Percentiles rank a stretch among this genome's conserved stretches.
Evolutionary conservation across 1,140 invertebrate genomes (phyloP).

Genomic region (Hyphantria cunea): DNA sequence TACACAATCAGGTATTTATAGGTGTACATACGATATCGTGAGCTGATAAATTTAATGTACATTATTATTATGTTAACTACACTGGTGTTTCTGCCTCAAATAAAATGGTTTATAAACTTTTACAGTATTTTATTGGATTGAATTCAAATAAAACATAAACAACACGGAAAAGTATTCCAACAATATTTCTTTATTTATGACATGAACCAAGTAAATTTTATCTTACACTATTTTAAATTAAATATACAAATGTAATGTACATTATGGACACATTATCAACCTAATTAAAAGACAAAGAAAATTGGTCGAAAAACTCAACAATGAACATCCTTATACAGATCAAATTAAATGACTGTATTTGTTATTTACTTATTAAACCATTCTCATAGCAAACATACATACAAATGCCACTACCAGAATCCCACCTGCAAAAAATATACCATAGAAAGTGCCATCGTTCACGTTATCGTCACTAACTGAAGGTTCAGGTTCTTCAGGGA

Average conservation of each 20-base stretch:
- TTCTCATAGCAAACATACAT: conserved; percentile 56
- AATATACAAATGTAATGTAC: no score
- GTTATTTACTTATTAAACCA: conserved; percentile 33
- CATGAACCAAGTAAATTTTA: no score
- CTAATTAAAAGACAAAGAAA: neutral
- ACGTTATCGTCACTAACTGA: conserved; percentile 21
- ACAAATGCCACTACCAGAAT: conserved; percentile 50
- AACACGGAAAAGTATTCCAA: no score
- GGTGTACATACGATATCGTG: conserved; percentile 24
- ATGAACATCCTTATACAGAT: no score
- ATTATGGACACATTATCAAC: neutral
- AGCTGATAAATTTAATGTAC: conserved; percentile 35
- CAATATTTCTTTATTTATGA: no score
- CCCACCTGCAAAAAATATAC: conserved; percentile 57
- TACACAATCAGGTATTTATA: conserved; percentile 31
- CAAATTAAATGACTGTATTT: no score
- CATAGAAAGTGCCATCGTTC: conserved; percentile 51
- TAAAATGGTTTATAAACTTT: conserved; percentile 64
- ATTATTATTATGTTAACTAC: conserved; percentile 55
- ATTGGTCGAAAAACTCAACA: no score
- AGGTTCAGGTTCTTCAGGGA: conserved; percentile 19
- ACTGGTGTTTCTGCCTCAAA: conserved; percentile 62
- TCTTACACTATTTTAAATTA: no score
- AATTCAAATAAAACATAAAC: no score
- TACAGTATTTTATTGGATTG: neutral